Evolutionary conservation across 2,113 vertebrate genomes (phyloP).

Genomic region (Chaenocephalus aceratus): DNA sequence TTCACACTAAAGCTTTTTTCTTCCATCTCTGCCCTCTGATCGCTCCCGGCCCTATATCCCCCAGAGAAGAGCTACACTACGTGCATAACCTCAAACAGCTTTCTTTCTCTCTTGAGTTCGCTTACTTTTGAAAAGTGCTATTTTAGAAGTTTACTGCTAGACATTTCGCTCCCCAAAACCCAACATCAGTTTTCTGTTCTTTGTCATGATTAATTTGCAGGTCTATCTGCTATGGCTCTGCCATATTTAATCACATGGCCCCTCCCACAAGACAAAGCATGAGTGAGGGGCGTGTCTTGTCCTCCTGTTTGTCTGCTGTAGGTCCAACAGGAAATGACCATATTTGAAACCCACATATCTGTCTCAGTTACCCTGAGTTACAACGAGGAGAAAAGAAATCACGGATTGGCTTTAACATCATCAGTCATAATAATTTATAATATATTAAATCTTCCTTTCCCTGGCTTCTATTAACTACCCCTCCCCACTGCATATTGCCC

Average conservation of each 20-base stretch:
- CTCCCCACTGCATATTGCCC: conserved; percentile 68
- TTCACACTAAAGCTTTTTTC: conserved; percentile 79
- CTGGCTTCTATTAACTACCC: conserved; percentile 56
- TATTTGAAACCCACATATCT: conserved; percentile 71
- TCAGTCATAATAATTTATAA: conserved; percentile 81
- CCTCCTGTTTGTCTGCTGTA: conserved; percentile 74
- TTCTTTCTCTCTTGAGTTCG: conserved; percentile 49
- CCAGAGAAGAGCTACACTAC: conserved; percentile 69
- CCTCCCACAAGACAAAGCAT: conserved; percentile 44
- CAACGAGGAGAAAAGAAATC: conserved; percentile 72
- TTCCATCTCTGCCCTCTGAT: conserved; percentile 31
- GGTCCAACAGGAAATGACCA: conserved; percentile 77
- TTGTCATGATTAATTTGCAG: conserved; percentile 53
- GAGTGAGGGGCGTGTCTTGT: conserved; percentile 37
- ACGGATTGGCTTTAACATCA: conserved; percentile 78
- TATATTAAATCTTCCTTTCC: conserved; percentile 81
- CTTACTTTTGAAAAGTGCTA: conserved; percentile 81
- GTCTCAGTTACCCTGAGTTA: conserved; percentile 86
- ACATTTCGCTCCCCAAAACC: conserved; percentile 45
- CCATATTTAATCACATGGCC: conserved; percentile 35
- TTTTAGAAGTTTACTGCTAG: conserved; percentile 73
- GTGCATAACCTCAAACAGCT: conserved; percentile 66
- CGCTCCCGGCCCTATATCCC: conserved; percentile 29
- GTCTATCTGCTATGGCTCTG: conserved; percentile 49
- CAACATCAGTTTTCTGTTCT: conserved; percentile 41